A percentile compares a stretch with the other conserved stretches of the same genome.
Conservation (phyloP, 2,888 invertebrate species). For the Entomobrya multifasciata region DNA sequence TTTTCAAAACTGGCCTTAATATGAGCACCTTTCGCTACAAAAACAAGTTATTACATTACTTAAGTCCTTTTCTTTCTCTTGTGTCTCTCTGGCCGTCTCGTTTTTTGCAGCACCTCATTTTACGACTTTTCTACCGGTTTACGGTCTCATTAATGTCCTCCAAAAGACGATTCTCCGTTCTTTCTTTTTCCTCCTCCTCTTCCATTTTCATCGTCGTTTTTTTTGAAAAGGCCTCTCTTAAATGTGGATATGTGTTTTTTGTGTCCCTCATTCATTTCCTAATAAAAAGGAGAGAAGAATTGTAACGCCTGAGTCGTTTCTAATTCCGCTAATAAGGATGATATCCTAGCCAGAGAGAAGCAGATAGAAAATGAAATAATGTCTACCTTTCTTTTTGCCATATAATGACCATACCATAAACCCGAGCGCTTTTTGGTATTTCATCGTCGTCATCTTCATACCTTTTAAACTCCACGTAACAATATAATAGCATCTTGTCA, state of each 20-base stretch:
- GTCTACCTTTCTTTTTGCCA: not conserved
- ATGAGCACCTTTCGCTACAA: no score
- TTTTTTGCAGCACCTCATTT: conserved; percentile 6
- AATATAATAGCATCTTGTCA: no score
- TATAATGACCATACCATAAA: not conserved
- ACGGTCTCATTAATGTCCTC: conserved; percentile 57
- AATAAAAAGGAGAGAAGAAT: not conserved
- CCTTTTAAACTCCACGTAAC: no score
- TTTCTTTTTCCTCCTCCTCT: no score
- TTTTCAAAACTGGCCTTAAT: no score
- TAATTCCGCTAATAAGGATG: conserved; percentile 46
- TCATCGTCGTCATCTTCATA: not conserved
- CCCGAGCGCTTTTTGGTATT: not conserved
- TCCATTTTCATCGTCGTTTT: no score
- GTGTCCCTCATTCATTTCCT: conserved; percentile 20
- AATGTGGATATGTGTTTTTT: no score
- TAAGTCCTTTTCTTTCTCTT: no score
- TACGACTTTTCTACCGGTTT: conserved; percentile 51
- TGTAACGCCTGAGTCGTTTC: conserved; percentile 26
- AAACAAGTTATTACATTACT: no score
- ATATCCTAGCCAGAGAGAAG: not conserved
- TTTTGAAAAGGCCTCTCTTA: no score
- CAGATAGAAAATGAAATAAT: not conserved
- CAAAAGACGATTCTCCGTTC: not conserved
- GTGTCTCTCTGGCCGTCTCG: no score